Base-by-base conservation (phyloP, 2,888 invertebrate species). In the Tipula lateralis region DNA sequence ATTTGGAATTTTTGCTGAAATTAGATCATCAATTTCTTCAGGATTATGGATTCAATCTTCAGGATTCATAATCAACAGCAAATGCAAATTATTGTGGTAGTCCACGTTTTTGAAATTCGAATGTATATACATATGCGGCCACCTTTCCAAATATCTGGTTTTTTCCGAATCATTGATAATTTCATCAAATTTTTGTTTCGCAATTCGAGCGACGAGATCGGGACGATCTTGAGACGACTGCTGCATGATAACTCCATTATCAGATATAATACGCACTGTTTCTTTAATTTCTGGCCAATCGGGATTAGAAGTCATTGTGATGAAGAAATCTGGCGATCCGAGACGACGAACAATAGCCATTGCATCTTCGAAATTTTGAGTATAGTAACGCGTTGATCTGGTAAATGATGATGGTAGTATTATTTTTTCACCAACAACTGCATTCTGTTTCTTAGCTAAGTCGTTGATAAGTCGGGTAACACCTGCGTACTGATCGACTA, bases 81-180 rank as follows among this genome's bases (percentile, higher is more conserved):
- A 66, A 66, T 66, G 66, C 9, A 66, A 16, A 16, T 32, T n/a
- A n/a, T n/a, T 50, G 50, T 50, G 50, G 50, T 50, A 50, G 50
- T 50, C 50, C 50, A 50, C 50, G 50, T 50, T 50, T n/a, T 6
- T 66, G 24, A 6, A 66, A 66, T 66, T 16, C 24, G 66, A 66
- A 16, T 66, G 16, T 66, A 6, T 66, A 66, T 19, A 66, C 66
- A 66, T 16, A 66, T 24, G 66, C 50, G 50, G 50, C 66, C 66
- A 66, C 66, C 66, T 66, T 66, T 66, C 66, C 66, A 66, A 66
- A 66, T 66, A 66, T 66, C 66, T 66, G 66, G 9, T 66, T 66
- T 66, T 66, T 24, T 6, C 9, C 16, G 4, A 66, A 50, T 50
- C 50, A 50, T 50, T 50, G 50, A 50, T 16, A 50, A 50, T 50